phyloP scores from a whole-genome alignment of 2,113 vertebrate species.

The Callospermophilus lateralis region DNA sequence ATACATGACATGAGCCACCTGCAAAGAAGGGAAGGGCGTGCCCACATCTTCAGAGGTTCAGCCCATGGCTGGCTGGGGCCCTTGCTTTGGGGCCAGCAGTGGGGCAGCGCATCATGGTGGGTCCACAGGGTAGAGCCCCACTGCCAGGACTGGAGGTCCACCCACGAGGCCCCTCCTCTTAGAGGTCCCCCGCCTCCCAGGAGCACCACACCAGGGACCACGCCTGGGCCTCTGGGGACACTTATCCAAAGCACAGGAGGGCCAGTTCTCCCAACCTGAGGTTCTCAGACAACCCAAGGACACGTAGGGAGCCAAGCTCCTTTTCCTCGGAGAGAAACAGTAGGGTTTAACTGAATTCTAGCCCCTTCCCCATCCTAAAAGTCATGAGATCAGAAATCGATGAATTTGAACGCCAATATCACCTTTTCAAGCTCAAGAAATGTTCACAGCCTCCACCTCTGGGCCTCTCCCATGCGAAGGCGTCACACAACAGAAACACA shows the following conservation, averaged over 20 bases:
- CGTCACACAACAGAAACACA: not conserved
- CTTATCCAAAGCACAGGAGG: too few species aligned
- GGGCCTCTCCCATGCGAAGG: not conserved
- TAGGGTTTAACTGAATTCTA: not conserved
- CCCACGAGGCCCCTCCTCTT: not conserved
- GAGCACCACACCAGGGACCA: not conserved
- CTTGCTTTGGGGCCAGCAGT: not conserved
- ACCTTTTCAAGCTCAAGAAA: slow-evolving; percentile 18
- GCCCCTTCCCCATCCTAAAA: not conserved
- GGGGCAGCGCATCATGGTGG: too few species aligned
- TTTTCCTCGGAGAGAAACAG: not conserved
- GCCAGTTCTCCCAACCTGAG: not conserved
- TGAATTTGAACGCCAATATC: slow-evolving; percentile 3
- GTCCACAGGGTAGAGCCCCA: not conserved
- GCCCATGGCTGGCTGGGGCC: not conserved
- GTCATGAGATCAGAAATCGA: not conserved
- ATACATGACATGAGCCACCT: not conserved
- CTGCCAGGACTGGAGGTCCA: not conserved
- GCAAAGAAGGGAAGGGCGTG: too few species aligned
- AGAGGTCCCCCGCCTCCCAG: not conserved
- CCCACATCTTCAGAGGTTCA: not conserved
- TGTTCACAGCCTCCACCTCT: not conserved
- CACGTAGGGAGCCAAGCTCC: too few species aligned
- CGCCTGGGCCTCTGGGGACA: not conserved
- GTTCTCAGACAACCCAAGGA: not conserved